Conservation (phyloP, 2,888 invertebrate species). For the Mesorhabditis spiculigera region DNA sequence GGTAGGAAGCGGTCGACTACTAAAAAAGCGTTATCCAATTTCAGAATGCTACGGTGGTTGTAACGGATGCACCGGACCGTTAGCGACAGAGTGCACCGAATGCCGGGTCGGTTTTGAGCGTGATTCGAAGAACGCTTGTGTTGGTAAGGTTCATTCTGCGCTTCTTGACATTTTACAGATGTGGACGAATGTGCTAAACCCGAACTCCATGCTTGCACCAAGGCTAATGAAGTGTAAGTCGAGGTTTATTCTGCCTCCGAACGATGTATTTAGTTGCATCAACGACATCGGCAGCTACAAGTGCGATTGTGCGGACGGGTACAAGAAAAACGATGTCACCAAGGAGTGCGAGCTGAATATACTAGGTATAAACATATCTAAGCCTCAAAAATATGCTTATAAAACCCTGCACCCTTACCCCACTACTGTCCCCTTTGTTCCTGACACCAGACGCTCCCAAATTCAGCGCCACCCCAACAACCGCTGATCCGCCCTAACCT, state of each 20-base stretch:
- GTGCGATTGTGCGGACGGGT: slow-evolving; percentile 52
- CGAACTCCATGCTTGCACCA: slow-evolving; percentile 27
- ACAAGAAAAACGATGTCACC: slow-evolving; percentile 34
- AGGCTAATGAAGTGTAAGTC: slow-evolving; percentile 29
- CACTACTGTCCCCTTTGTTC: slow-evolving; percentile 9
- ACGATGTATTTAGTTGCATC: slow-evolving; percentile 30
- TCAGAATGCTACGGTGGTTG: slow-evolving; percentile 56
- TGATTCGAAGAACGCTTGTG: slow-evolving; percentile 44
- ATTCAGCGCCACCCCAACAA: slow-evolving; percentile 36
- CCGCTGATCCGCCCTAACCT: slow-evolving; percentile 37
- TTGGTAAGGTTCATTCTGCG: slow-evolving; percentile 23
- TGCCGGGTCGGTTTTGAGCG: slow-evolving; percentile 48
- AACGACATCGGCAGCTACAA: slow-evolving; percentile 48
- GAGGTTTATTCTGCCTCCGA: background rate
- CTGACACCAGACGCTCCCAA: background rate
- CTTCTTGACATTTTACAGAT: slow-evolving; percentile 27
- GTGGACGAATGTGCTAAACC: slow-evolving; percentile 43
- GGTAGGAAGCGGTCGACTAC: slow-evolving; percentile 8
- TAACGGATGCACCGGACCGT: slow-evolving; percentile 41
- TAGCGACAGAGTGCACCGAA: slow-evolving; percentile 43
- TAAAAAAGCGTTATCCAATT: slow-evolving; percentile 9
- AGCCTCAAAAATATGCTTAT: background rate
- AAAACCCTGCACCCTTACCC: slow-evolving; percentile 2
- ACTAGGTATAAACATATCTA: slow-evolving; percentile 38
- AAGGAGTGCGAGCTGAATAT: slow-evolving; percentile 49